Percentiles rank a stretch among this genome's conserved stretches.
phyloP scores from a whole-genome alignment of 2,797 vertebrate species.

The Avahi laniger region DNA sequence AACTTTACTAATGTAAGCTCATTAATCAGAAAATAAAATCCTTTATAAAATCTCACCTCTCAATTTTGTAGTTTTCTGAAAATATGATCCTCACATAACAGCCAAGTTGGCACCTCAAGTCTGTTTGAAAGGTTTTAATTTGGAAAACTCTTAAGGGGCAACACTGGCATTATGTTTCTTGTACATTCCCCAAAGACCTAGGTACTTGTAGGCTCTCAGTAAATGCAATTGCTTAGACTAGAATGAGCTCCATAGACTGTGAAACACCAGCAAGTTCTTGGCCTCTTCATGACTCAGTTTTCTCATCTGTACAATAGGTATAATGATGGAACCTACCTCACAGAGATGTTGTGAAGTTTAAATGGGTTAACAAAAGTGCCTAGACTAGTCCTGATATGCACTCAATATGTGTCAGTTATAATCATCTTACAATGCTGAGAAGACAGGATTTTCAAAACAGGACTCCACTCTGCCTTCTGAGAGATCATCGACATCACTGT shows the following conservation, averaged over 20 bases:
- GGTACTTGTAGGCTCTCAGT: background rate
- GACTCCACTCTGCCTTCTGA: background rate
- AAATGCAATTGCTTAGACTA: background rate
- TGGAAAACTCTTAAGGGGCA: background rate
- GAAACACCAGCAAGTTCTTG: background rate
- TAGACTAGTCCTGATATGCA: background rate
- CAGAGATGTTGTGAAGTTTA: background rate
- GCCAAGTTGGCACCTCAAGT: background rate
- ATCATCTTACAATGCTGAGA: background rate
- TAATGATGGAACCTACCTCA: no score
- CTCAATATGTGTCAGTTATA: background rate
- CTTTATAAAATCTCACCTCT: background rate
- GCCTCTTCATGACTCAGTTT: background rate
- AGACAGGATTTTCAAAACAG: background rate
- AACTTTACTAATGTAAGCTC: background rate
- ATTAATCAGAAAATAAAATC: background rate
- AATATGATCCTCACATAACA: background rate
- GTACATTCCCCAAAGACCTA: background rate
- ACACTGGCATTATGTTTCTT: background rate
- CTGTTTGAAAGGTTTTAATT: background rate
- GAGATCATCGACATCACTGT: background rate
- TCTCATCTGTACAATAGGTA: background rate
- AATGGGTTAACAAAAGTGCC: background rate
- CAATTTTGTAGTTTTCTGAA: conserved; percentile 7
- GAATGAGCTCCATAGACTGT: rapidly evolving